Evolutionary conservation across 2,113 vertebrate genomes (phyloP).

Genomic region (Oreamnos americanus): DNA sequence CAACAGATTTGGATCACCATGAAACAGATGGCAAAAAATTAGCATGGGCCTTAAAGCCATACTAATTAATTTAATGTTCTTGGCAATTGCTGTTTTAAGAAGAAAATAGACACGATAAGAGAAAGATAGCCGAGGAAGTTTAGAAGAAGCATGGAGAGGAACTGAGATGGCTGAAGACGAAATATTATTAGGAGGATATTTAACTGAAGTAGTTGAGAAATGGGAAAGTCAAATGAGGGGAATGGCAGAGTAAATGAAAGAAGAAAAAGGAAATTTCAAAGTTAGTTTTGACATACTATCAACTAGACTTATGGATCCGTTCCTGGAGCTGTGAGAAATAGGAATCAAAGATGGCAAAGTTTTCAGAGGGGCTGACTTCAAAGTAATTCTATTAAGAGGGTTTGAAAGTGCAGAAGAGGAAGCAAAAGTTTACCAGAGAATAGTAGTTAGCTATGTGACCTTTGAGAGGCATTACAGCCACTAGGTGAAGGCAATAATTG

Average conservation of each 20-base stretch:
- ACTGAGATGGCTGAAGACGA: neutral
- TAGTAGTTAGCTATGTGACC: neutral
- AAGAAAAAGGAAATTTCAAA: neutral
- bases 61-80: conserved; percentile 1
- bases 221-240: neutral
- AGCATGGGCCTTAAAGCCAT: neutral
- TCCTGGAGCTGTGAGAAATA: neutral
- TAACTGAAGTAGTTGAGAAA: neutral
- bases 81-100: neutral
- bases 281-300: neutral
- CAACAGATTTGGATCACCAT: neutral
- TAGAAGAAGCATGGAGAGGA: neutral
- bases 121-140: neutral
- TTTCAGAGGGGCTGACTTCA: neutral
- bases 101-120: neutral
- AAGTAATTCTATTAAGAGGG: neutral
- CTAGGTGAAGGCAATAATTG: neutral
- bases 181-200: neutral
- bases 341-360: neutral
- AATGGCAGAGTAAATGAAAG: neutral
- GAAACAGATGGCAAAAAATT: neutral
- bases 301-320: neutral
- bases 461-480: neutral
- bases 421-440: neutral
- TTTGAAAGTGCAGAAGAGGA: neutral